Conservation (phyloP, 2,888 invertebrate species). For the Icerya purchasi region DNA sequence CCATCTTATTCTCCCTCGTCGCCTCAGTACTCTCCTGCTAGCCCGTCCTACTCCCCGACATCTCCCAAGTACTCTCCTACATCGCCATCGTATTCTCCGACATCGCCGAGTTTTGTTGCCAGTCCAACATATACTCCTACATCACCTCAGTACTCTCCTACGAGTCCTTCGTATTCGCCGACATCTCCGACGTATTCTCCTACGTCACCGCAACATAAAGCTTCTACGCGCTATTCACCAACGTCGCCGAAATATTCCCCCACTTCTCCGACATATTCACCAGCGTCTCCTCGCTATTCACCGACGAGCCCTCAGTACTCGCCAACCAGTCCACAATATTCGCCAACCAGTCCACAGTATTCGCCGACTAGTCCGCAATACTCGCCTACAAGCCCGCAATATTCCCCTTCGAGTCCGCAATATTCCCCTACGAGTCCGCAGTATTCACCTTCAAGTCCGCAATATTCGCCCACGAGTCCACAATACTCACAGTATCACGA, state of each 20-base stretch:
- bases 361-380: conserved; percentile 49
- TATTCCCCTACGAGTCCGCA: conserved; percentile 57
- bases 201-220: conserved; percentile 38
- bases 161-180: conserved; percentile 47
- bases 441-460: conserved; percentile 43
- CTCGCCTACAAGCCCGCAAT: conserved; percentile 32
- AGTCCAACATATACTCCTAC: conserved; percentile 60
- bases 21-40: conserved; percentile 37
- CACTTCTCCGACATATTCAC: conserved; percentile 46
- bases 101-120: conserved; percentile 50
- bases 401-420: conserved; percentile 38
- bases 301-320: conserved; percentile 55
- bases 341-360: conserved; percentile 42
- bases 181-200: conserved; percentile 43
- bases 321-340: conserved; percentile 55
- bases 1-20: conserved; percentile 42
- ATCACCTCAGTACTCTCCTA: conserved; percentile 63
- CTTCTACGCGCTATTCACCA: conserved; percentile 31
- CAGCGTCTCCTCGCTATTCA: conserved; percentile 51
- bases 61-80: conserved; percentile 34
- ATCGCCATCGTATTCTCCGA: conserved; percentile 47
- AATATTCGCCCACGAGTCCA: conserved; percentile 49
- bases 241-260: conserved; percentile 36
- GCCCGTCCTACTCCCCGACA: conserved; percentile 52
- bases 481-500: conserved; percentile 57